Base-by-base conservation (phyloP, 2,113 vertebrate genomes). In the Rissa tridactyla region DNA sequence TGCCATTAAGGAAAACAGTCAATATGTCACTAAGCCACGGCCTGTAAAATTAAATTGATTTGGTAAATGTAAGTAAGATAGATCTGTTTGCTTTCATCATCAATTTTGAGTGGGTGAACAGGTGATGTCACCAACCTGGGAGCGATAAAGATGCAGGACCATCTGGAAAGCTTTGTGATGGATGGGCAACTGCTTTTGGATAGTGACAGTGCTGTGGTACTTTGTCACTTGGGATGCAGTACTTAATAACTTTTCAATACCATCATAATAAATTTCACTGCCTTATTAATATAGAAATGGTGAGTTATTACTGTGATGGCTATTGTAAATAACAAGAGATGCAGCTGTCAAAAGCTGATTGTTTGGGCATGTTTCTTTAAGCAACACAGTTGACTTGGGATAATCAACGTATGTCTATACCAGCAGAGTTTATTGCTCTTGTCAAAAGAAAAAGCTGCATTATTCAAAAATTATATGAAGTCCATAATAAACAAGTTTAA, bases 51-150 rank as follows among this genome's bases (percentile, higher is more conserved):
- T 98, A 99, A 99, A 99, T 99, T 99, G 99, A 99, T 99, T 99
- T 99, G 99, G 98, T 99, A 99, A 99, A 99, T 99, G 99, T 99
- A 99, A 99, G 98, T 98, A 98, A 99, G 99, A 99, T 99, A 99
- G 99, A 99, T 99, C 99, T 99, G 99, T 99, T 99, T 99, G 99
- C 99, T 99, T 99, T 99, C 99, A 99, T 99, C 99, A 99, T 99
- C 99, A 99, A 99, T 99, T 99, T 99, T 97, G 98, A 98, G 98
- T 96, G 97, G 97, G 98, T 98, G 96, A 98, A 97, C 98, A 99
- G 99, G 99, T 99, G 99, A 99, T 99, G 99, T 99, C 99, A 99
- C 99, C 98, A 98, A 98, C 99, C 98, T 98, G 99, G 99, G 99
- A 99, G 98, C 98, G 98, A 99, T 99, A 99, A 99, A 99, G 98